A percentile compares a stretch with the other conserved stretches of the same genome.
Evolutionary conservation across 2,888 invertebrate species (phyloP).

Genomic region (Metalampra italica): DNA sequence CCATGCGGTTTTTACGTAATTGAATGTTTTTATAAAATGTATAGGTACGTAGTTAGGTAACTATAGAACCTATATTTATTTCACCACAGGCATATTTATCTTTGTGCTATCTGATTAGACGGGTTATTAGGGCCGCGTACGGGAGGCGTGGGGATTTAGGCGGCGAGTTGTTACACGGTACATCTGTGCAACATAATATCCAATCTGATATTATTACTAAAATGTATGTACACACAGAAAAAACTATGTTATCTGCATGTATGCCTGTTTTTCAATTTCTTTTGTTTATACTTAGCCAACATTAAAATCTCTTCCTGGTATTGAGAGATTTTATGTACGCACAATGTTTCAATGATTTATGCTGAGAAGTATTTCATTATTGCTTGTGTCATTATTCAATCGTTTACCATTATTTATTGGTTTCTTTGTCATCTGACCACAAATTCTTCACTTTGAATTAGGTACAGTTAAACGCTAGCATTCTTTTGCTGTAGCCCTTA

Average conservation of each 20-base stretch:
- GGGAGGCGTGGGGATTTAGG: not conserved
- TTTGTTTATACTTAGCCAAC: not conserved
- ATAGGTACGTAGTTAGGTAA: too few relatives aligned
- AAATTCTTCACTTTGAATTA: too few relatives aligned
- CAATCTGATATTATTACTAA: not conserved
- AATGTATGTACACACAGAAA: not conserved
- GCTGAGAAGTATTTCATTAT: too few relatives aligned
- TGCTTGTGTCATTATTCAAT: too few relatives aligned
- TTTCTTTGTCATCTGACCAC: too few relatives aligned
- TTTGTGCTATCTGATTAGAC: slow-evolving; percentile 4
- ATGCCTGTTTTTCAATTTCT: not conserved
- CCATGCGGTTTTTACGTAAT: not conserved
- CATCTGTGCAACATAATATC: not conserved
- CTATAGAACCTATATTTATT: not conserved
- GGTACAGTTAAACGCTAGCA: too few relatives aligned
- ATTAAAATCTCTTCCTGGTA: too few relatives aligned
- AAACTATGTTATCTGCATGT: not conserved
- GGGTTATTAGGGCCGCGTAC: not conserved
- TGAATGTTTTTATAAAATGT: not conserved
- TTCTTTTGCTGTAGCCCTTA: too few relatives aligned
- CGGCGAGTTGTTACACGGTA: not conserved
- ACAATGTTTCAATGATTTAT: too few relatives aligned
- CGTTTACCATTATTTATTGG: too few relatives aligned
- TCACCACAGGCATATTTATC: slow-evolving; percentile 4
- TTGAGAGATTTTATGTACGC: too few relatives aligned